Evolutionary conservation across 2,113 vertebrate genomes (phyloP), one percentile per base, ranked within the genome.

Genomic region (Artemisiospiza belli): DNA sequence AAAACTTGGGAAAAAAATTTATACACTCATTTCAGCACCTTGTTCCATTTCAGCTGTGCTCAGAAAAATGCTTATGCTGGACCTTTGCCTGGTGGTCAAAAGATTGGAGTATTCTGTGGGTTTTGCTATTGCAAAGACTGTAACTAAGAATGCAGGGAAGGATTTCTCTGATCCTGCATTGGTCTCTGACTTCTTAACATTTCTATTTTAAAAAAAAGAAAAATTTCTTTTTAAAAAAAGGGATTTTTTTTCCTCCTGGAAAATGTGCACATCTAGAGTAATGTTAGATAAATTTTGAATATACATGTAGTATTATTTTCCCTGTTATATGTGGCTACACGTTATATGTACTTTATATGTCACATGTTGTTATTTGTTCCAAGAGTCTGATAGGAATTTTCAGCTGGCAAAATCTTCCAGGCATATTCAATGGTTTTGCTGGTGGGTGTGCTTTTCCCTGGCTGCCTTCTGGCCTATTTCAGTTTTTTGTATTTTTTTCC

Each of bases 1-100:
- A 91, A 69, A 7, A 1, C 1, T 41, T 81, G 5, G 19, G 23
- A 25, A 33, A 28, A 46, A 63, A 59, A 67, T 7, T 0, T 0
- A 13, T 35, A 13, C 15, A 52, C 15, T 51, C 10, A 12, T 57
- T 73, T 94, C 24, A 61, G 27, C 83, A 37, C 15, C 9, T 88
- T 62, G 2, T 61, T 90, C 68, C 51, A 78, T 51, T 87, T 81
- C 64, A 62, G 27, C 33, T 41, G 24, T 43, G 30, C 57, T 75
- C 17, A 43, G 30, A 55, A 52, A 37, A 33, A 10, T 13, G 5
- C 11, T 84, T 70, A 11, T 85, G 35, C 39, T 69, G 39, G 11
- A 62, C 37, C 10, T 84, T 59, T 47, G 44, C 20, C 17, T 63
- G 63, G 23, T 58, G 27, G 20, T 54, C 52, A 28, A 28, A 83